phyloP scores from a whole-genome alignment of 2,797 vertebrate species.

The Mycteria americana region DNA sequence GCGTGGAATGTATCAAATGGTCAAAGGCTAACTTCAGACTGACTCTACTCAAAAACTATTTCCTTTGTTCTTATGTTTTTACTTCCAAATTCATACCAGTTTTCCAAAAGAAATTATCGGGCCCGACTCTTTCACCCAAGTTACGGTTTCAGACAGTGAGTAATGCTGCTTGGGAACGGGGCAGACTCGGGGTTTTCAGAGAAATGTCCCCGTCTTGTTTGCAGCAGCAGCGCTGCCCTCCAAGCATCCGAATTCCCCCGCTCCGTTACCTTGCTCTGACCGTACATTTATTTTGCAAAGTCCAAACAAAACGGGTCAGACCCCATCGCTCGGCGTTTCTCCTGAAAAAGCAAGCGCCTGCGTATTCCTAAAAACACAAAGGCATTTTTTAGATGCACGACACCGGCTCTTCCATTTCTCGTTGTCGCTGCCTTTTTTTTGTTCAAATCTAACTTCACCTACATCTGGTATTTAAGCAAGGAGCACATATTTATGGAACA shows the following conservation, averaged over 20 bases:
- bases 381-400: background rate
- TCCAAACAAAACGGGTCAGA: background rate
- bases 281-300: background rate
- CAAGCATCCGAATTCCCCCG: background rate
- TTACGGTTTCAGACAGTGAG: constrained; percentile 9
- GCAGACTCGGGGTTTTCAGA: background rate
- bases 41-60: constrained; percentile 75
- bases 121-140: background rate
- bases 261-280: background rate
- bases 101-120: constrained; percentile 18
- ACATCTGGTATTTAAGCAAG: constrained; percentile 67
- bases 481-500: constrained; percentile 64
- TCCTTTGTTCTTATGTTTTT: constrained; percentile 78
- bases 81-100: constrained; percentile 64
- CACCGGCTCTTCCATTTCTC: background rate
- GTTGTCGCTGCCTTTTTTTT: background rate
- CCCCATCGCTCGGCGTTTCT: background rate
- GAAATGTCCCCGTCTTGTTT: background rate
- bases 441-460: constrained; percentile 45
- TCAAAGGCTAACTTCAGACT: constrained; percentile 76
- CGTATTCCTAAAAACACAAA: background rate
- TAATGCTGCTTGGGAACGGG: background rate
- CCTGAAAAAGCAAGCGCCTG: background rate
- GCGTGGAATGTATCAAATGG: constrained; percentile 76
- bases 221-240: background rate